A percentile compares a stretch with the other conserved stretches of the same genome.
phyloP scores from a whole-genome alignment of 2,888 invertebrate species.

The Eucera pruinosa region DNA sequence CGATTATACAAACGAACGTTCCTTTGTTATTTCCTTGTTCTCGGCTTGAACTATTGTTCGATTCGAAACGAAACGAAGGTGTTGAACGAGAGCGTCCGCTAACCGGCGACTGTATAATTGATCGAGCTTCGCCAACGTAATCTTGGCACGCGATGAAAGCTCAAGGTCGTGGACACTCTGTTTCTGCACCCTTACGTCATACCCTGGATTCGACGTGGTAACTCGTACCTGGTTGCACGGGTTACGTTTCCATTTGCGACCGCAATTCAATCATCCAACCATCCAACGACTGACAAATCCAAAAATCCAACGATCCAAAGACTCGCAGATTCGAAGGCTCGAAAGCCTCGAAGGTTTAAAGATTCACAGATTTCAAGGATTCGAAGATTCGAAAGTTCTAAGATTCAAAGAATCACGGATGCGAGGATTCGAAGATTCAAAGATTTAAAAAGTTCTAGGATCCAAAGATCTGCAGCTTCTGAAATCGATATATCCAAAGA shows the following conservation, averaged over 20 bases:
- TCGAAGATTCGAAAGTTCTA: too few relatives aligned
- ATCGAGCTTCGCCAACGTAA: slow-evolving; percentile 69
- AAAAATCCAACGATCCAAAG: too few relatives aligned
- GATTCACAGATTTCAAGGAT: too few relatives aligned
- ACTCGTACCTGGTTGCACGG: slow-evolving; percentile 24
- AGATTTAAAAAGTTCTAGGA: too few relatives aligned
- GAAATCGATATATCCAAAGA: too few relatives aligned
- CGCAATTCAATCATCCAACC: too few relatives aligned
- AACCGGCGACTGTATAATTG: slow-evolving; percentile 61
- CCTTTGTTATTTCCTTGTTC: not conserved
- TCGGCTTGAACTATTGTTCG: not conserved
- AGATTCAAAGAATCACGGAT: too few relatives aligned
- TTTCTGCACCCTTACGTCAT: slow-evolving; percentile 61
- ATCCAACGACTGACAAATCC: too few relatives aligned
- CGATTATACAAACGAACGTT: not conserved
- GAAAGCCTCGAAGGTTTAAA: too few relatives aligned
- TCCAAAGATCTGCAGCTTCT: too few relatives aligned
- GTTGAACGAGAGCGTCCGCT: slow-evolving; percentile 6
- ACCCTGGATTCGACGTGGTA: slow-evolving; percentile 38
- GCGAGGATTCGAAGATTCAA: too few relatives aligned
- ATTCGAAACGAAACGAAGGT: not conserved
- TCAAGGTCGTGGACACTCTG: slow-evolving; percentile 74
- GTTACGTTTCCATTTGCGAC: not conserved
- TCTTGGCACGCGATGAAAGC: slow-evolving; percentile 79
- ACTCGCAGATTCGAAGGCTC: too few relatives aligned